Conservation (phyloP, 2,797 vertebrate genomes). For the Diplodus sargus region DNA sequence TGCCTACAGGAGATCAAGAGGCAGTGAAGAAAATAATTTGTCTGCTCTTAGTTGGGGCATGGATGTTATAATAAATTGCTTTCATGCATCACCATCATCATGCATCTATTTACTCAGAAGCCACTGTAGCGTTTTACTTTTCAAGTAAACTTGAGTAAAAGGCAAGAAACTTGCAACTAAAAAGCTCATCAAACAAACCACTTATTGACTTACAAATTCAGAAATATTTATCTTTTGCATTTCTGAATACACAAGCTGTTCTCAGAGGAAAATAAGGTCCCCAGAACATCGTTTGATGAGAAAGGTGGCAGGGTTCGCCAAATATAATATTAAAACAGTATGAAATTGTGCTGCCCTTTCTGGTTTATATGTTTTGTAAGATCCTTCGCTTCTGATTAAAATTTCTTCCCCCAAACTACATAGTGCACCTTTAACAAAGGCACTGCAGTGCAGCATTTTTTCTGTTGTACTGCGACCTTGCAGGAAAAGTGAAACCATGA, state of each 20-base stretch:
- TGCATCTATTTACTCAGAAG: conserved; percentile 18
- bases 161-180: background rate
- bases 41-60: background rate
- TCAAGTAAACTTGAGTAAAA: background rate
- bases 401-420: too few species aligned
- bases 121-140: conserved; percentile 4
- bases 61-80: conserved; percentile 20
- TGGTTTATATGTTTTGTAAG: too few species aligned
- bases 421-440: background rate
- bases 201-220: background rate
- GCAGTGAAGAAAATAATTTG: conserved; percentile 21
- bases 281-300: too few species aligned
- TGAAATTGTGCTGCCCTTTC: too few species aligned
- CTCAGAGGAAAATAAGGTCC: too few species aligned
- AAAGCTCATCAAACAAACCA: conserved; percentile 2
- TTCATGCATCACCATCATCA: conserved; percentile 16
- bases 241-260: too few species aligned
- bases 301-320: too few species aligned
- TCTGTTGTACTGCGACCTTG: background rate
- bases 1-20: conserved; percentile 24
- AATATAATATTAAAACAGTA: too few species aligned
- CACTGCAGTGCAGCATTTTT: conserved; percentile 18
- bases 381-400: too few species aligned
- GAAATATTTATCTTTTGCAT: too few species aligned
- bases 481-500: background rate